Conservation (phyloP, 2,113 vertebrate genomes). For the Cynocephalus volans region DNA sequence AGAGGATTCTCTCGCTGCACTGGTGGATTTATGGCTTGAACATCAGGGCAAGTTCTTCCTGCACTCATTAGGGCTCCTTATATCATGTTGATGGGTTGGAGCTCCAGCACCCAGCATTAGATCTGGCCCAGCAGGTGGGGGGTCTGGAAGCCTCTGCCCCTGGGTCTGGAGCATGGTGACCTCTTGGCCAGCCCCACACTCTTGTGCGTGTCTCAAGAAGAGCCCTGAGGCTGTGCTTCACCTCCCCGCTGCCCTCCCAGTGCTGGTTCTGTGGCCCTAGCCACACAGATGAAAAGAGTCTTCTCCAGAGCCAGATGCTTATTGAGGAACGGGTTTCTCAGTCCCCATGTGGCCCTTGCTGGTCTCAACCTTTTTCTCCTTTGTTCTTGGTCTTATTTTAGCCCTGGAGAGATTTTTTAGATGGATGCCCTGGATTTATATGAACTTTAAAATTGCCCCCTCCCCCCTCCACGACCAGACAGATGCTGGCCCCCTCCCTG, state of each 20-base stretch:
- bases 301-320: background rate
- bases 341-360: background rate
- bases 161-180: rapidly evolving
- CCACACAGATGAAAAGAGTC: background rate
- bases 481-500: background rate
- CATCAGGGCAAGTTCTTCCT: background rate
- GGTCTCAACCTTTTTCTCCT: background rate
- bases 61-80: rapidly evolving
- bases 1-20: rapidly evolving
- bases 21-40: background rate
- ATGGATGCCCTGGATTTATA: background rate
- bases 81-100: rapidly evolving
- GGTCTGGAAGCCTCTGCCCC: background rate
- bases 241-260: too few relatives aligned
- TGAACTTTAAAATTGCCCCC: background rate
- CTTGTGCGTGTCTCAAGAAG: background rate
- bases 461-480: background rate
- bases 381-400: background rate
- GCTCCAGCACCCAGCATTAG: background rate
- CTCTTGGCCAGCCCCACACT: background rate
- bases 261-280: background rate
- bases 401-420: background rate
- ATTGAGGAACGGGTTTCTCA: background rate
- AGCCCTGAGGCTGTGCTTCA: rapidly evolving
- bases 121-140: background rate